Evolutionary conservation across 2,113 vertebrate genomes (phyloP), one percentile per base, ranked within the genome.

Genomic region (Rutilus rutilus): DNA sequence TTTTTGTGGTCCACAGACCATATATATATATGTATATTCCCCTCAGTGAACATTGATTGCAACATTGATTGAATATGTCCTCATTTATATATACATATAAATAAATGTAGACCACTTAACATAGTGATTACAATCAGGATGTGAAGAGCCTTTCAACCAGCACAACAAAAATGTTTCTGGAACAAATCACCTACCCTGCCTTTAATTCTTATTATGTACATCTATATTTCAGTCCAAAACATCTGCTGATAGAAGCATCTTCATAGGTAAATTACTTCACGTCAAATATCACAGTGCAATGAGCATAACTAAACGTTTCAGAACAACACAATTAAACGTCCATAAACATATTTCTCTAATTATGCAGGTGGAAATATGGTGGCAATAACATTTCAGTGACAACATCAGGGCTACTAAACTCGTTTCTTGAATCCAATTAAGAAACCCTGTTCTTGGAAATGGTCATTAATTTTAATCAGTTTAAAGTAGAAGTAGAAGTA

Each of bases 391-490:
- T 71, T 52, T 69, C 45, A 69, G 25, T n/a, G 30, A 54, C 25
- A 83, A 36, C 45, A 30, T 83, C 25, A 69, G 21, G 30, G 54
- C 50, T 23, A 19, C 74, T 30, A 25, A 47, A 64, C 64, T 45
- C 1, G 10, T 82, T 85, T 76, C 21, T 82, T 77, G n/a, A 83
- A 86, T 78, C 23, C 60, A 78, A 88, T 86, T 82, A 78, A 36
- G 39, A 78, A 71, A 6, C 39, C 42, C 33, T 86, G 80, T 83
- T 86, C 74, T 67, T 74, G 65, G 25, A 86, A 88, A 76, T 80
- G 45, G 52, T 64, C 69, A 80, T 86, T 64, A 21, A 86, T 88
- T 80, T 86, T 80, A 88, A 88, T 86, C 60, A n/a, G n/a, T 25
- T 42, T 21, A 64, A 11, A 47, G 14, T 57, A 57, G 19, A 57